A percentile compares a stretch with the other conserved stretches of the same genome.
Conservation (phyloP, 2,797 vertebrate genomes). For the Taeniopygia guttata region DNA sequence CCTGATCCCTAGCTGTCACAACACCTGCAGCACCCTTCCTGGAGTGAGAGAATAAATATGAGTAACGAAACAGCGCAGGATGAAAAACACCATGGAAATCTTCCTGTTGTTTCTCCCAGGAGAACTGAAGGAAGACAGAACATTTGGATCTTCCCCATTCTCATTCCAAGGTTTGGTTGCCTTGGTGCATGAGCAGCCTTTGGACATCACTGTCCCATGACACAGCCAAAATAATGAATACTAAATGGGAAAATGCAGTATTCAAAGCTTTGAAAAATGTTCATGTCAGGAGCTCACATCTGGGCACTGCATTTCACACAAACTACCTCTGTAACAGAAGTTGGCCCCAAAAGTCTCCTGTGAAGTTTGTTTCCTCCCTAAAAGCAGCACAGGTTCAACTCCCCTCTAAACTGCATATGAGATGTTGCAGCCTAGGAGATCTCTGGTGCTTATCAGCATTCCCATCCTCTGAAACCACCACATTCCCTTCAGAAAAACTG, state of each 20-base stretch:
- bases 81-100: neutral
- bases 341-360: neutral
- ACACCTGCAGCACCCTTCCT: neutral
- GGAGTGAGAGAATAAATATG: neutral
- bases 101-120: neutral
- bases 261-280: neutral
- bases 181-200: neutral
- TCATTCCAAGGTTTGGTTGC: neutral
- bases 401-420: neutral
- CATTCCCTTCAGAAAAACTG: neutral
- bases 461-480: neutral
- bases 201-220: rapidly evolving
- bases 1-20: neutral
- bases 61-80: neutral
- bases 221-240: neutral
- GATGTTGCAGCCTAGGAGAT: neutral
- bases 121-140: neutral
- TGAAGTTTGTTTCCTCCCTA: neutral
- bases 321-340: neutral
- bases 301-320: neutral
- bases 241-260: neutral
- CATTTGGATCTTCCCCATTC: neutral
- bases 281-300: neutral
- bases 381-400: neutral
- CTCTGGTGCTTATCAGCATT: neutral